Evolutionary conservation across 2,113 vertebrate species (phyloP).

Genomic region (Thunnus maccoyii): DNA sequence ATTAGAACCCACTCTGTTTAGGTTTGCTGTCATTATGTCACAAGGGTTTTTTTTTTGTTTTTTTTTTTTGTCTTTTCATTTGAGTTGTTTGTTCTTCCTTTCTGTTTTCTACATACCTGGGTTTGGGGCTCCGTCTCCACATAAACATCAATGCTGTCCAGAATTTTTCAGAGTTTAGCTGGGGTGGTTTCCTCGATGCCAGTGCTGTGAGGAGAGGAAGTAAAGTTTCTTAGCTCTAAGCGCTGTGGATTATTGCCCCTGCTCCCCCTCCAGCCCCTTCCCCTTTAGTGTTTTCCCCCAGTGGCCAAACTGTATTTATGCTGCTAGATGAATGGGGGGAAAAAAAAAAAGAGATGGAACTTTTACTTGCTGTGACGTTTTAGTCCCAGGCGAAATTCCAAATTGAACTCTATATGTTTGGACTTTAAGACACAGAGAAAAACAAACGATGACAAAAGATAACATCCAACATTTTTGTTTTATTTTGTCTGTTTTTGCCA

Average conservation of each 20-base stretch:
- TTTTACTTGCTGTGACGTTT: constrained; percentile 99
- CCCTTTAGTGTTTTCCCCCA: constrained; percentile 90
- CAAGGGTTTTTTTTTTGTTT: constrained; percentile 46
- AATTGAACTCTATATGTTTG: constrained; percentile 95
- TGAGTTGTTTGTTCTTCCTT: constrained; percentile 63
- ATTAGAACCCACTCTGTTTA: constrained; percentile 93
- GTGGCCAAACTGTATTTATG: constrained; percentile 99
- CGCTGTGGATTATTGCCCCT: constrained; percentile 88
- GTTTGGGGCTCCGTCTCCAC: constrained; percentile 56
- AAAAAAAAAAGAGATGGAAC: constrained; percentile 83
- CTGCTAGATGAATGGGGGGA: constrained; percentile 92
- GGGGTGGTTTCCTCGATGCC: constrained; percentile 89
- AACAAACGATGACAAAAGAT: constrained; percentile 68
- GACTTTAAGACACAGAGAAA: constrained; percentile 71
- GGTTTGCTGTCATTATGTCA: constrained; percentile 78
- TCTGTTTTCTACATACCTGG: constrained; percentile 63
- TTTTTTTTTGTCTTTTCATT: constrained; percentile 28
- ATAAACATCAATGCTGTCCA: constrained; percentile 86
- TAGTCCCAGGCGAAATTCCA: constrained; percentile 99
- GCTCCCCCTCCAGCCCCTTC: constrained; percentile 79
- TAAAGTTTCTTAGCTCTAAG: constrained; percentile 56
- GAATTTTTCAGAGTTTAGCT: constrained; percentile 87
- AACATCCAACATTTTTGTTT: constrained; percentile 71
- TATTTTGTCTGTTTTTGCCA: constrained; percentile 90
- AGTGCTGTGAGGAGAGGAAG: constrained; percentile 85